Percentiles rank a stretch among this genome's conserved stretches.
Evolutionary conservation across 1,140 invertebrate species (phyloP).

Genomic region (Hirudo medicinalis): DNA sequence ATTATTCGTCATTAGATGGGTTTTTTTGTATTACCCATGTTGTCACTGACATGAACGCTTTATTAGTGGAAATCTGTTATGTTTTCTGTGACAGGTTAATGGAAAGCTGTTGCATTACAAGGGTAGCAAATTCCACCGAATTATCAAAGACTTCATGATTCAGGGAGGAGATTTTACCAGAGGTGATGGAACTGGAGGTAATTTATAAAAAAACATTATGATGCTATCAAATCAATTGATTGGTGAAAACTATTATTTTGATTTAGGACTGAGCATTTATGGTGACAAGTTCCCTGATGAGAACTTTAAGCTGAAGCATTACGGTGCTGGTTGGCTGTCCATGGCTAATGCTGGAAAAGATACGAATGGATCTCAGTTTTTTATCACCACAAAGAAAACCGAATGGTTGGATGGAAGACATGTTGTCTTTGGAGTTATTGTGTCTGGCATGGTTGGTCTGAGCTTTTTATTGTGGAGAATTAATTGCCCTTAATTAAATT

Average conservation of each 20-base stretch:
- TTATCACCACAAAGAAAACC: slow-evolving; percentile 49
- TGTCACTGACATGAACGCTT: too few species aligned
- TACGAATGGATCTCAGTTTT: slow-evolving; percentile 41
- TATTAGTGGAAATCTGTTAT: too few species aligned
- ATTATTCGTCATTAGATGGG: background rate
- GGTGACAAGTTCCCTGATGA: slow-evolving; percentile 91
- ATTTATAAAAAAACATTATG: background rate
- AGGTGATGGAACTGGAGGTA: slow-evolving; percentile 38
- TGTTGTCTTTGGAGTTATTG: slow-evolving; percentile 82
- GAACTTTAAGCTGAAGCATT: slow-evolving; percentile 83
- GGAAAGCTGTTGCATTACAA: slow-evolving; percentile 33
- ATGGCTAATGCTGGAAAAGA: slow-evolving; percentile 79
- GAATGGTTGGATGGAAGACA: slow-evolving; percentile 88
- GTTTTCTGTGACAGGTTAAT: slow-evolving; percentile 3
- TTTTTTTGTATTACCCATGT: too few species aligned
- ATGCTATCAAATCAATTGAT: background rate
- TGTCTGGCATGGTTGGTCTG: slow-evolving; percentile 61
- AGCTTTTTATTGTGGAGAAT: too few species aligned
- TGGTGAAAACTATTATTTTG: slow-evolving; percentile 69
- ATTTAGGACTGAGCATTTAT: slow-evolving; percentile 75
- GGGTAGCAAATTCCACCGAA: slow-evolving; percentile 39
- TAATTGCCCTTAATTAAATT: background rate
- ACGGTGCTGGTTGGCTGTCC: slow-evolving; percentile 55
- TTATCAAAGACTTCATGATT: slow-evolving; percentile 42
- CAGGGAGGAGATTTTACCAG: slow-evolving; percentile 70